A percentile compares a stretch with the other conserved stretches of the same genome.
These are phyloP conservation scores for Oryzias curvinotus DNA, from an alignment of 2,113 vertebrate genomes.

Conservation along the genomic window DNA sequence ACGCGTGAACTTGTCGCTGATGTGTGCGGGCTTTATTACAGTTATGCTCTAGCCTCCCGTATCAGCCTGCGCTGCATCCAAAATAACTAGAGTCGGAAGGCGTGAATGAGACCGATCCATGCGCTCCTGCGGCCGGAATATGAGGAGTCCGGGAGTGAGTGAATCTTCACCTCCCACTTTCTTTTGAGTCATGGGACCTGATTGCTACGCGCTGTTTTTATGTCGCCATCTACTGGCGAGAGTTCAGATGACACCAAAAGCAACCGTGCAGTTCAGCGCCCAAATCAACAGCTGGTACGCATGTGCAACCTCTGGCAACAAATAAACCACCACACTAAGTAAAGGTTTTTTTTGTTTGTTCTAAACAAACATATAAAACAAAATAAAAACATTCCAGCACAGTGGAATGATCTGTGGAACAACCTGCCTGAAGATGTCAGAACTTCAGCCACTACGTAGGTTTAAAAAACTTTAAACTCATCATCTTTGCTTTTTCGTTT, in stretches of 20 bases:
- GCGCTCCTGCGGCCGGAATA: constrained; percentile 69
- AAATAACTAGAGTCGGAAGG: constrained; percentile 33
- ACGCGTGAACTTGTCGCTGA: neutral
- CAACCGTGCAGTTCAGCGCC: too few species aligned
- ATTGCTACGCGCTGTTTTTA: neutral
- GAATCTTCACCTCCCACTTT: constrained; percentile 67
- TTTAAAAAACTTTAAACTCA: too few species aligned
- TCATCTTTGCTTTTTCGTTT: too few species aligned
- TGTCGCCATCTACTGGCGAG: constrained; percentile 43
- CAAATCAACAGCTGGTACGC: too few species aligned
- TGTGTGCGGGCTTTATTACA: neutral
- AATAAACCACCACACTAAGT: too few species aligned
- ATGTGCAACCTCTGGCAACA: too few species aligned
- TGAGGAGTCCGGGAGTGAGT: constrained; percentile 41
- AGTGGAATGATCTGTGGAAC: too few species aligned
- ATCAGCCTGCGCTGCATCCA: constrained; percentile 46
- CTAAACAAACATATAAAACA: too few species aligned
- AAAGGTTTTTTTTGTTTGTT: too few species aligned
- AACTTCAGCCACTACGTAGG: too few species aligned
- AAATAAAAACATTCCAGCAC: too few species aligned
- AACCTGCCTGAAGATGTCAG: too few species aligned
- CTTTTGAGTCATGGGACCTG: constrained; percentile 12
- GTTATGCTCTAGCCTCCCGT: constrained; percentile 25
- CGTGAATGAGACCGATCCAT: constrained; percentile 53
- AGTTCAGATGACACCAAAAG: neutral